Percentiles rank a stretch among this genome's conserved stretches.
These are phyloP conservation scores for Dermochelys coriacea DNA, from an alignment of 2,797 vertebrate genomes.

Conservation along the genomic window DNA sequence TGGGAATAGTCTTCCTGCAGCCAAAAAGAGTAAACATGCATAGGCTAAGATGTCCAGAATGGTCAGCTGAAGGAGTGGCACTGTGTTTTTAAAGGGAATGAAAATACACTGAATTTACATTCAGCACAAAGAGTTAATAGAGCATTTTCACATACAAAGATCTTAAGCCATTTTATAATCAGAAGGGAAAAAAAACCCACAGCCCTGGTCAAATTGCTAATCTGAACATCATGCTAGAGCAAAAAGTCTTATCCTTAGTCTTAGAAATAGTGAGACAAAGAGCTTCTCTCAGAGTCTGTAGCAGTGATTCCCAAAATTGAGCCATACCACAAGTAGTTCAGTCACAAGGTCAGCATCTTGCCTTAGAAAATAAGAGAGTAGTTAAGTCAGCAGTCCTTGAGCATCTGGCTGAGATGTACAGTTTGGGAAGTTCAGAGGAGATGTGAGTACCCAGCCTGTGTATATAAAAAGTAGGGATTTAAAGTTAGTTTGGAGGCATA, in stretches of 20 bases:
- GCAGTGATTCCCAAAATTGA: neutral
- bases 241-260: neutral
- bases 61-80: neutral
- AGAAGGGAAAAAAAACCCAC: neutral
- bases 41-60: neutral
- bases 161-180: neutral
- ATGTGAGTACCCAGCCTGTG: neutral
- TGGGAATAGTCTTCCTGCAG: neutral
- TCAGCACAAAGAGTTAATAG: neutral
- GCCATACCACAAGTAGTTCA: neutral
- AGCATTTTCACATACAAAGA: neutral
- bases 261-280: neutral
- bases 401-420: neutral
- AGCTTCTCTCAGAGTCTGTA: neutral
- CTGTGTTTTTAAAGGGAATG: neutral
- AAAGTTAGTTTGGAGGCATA: neutral
- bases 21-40: conserved; percentile 13
- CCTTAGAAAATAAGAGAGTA: neutral
- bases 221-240: neutral
- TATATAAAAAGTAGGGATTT: neutral
- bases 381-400: neutral
- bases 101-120: neutral
- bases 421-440: neutral
- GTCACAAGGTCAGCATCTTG: neutral
- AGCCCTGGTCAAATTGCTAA: neutral